Percentiles rank a stretch among this genome's conserved stretches.
Conservation (phyloP, 2,113 vertebrate genomes). For the Nyctibius bracteatus region DNA sequence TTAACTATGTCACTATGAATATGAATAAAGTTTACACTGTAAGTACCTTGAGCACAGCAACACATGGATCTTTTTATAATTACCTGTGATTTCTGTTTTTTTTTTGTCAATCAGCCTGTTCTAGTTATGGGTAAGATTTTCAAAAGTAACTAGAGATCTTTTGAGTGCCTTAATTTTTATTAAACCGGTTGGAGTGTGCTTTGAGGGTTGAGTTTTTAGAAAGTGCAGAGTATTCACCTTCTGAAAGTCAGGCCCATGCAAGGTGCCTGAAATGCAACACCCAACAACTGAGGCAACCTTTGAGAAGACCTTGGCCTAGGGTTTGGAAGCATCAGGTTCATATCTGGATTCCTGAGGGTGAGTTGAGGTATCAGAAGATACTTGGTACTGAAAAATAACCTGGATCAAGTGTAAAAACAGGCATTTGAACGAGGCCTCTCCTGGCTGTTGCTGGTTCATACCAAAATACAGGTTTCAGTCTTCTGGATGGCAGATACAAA, state of each 20-base stretch:
- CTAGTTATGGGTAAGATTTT: neutral
- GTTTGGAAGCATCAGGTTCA: neutral
- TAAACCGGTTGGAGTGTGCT: neutral
- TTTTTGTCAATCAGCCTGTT: neutral
- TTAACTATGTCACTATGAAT: slow-evolving; percentile 10
- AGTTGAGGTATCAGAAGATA: neutral
- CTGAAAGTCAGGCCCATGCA: neutral
- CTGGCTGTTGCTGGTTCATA: neutral
- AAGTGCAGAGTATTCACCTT: neutral
- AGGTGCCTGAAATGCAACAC: neutral
- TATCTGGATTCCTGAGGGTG: neutral
- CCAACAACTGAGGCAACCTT: neutral
- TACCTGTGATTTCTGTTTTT: neutral
- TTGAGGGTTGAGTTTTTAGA: neutral
- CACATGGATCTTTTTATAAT: neutral
- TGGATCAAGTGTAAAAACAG: neutral
- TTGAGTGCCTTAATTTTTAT: slow-evolving; percentile 32
- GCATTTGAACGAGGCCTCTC: neutral
- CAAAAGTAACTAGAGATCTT: neutral
- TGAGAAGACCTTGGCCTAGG: neutral
- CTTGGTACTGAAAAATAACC: neutral
- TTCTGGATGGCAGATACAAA: neutral
- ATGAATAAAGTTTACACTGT: slow-evolving; percentile 34
- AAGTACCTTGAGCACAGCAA: neutral
- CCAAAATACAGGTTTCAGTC: neutral